Percentiles rank a stretch among this genome's conserved stretches.
Evolutionary conservation across 1,140 invertebrate genomes (phyloP).

Genomic region (Acromyrmex heyeri): DNA sequence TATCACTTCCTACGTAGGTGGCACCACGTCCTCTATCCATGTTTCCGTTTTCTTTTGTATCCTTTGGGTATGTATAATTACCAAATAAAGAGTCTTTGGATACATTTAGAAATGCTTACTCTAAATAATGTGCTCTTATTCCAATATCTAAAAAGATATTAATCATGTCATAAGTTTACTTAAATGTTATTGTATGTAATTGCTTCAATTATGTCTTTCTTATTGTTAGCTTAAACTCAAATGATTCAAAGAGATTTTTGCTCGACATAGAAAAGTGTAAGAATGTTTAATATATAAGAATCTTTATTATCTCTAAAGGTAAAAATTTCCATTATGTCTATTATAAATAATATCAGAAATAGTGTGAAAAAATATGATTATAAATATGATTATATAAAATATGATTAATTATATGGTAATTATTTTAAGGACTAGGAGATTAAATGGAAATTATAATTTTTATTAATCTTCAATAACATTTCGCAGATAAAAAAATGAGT

Average conservation of each 20-base stretch:
- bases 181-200: neutral
- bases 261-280: constrained; percentile 3
- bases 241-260: constrained; percentile 24
- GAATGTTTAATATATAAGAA: neutral
- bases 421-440: no score
- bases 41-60: constrained; percentile 59
- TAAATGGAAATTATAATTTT: no score
- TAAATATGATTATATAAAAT: no score
- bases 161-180: constrained; percentile 31
- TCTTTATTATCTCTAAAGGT: no score
- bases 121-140: neutral
- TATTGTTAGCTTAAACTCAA: constrained; percentile 7
- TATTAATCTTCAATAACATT: no score
- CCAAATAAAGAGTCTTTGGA: constrained; percentile 16
- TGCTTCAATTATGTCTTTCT: constrained; percentile 22
- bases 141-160: constrained; percentile 46
- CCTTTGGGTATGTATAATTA: neutral
- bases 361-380: no score
- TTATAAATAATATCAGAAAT: no score
- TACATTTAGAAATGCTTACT: neutral
- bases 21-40: constrained; percentile 82
- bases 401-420: no score
- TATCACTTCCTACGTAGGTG: constrained; percentile 79
- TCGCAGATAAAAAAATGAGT: no score
- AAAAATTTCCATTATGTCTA: no score